Evolutionary conservation across 2,113 vertebrate genomes (phyloP).

Genomic region (Sapajus apella): DNA sequence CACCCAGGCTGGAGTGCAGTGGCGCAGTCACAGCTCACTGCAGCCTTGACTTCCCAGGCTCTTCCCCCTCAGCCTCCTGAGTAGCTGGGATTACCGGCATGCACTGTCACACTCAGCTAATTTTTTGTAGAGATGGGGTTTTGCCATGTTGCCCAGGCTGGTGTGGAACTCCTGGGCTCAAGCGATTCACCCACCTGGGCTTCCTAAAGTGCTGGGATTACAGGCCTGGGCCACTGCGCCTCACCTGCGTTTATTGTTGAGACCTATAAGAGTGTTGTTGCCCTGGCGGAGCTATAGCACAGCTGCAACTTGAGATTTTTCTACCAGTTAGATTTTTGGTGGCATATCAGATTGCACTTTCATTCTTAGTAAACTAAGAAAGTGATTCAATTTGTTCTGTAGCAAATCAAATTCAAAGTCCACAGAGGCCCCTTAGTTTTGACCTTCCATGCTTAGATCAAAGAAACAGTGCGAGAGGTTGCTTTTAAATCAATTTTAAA

Average conservation of each 20-base stretch:
- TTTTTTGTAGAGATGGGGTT: too few species aligned
- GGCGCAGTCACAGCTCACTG: too few species aligned
- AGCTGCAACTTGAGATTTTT: background rate
- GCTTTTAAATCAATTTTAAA: background rate
- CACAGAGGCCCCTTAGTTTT: constrained; percentile 7
- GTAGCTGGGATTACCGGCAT: too few species aligned
- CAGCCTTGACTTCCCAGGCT: too few species aligned
- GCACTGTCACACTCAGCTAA: too few species aligned
- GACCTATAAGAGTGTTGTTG: background rate
- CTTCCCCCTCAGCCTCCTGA: too few species aligned
- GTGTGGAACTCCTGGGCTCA: too few species aligned
- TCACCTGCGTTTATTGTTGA: background rate
- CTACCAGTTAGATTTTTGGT: constrained; percentile 11
- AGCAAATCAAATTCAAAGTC: constrained; percentile 45
- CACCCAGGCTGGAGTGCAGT: too few species aligned
- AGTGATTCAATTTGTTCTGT: constrained; percentile 13
- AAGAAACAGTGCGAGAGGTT: background rate
- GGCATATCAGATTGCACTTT: background rate
- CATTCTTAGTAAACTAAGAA: constrained; percentile 40
- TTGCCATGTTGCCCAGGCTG: too few species aligned
- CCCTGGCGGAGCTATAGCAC: background rate
- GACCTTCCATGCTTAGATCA: background rate
- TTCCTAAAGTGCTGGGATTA: too few species aligned
- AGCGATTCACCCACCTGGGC: too few species aligned
- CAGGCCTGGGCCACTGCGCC: too few species aligned